Evolutionary conservation across 2,113 vertebrate genomes (phyloP).

Genomic region (Naja naja): DNA sequence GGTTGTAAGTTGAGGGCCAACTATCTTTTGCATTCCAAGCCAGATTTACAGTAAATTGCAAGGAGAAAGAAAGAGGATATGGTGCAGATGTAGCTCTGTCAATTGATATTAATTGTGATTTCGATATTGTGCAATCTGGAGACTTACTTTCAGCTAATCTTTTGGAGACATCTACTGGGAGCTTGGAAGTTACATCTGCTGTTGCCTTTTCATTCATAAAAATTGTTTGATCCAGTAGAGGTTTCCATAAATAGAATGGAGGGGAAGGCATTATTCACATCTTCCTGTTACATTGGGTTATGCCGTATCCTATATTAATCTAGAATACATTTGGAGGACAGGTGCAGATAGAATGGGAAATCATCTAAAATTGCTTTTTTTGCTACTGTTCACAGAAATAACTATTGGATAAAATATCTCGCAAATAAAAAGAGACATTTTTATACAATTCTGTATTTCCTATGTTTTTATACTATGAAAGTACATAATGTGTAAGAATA

Average conservation of each 20-base stretch:
- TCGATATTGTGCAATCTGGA: neutral
- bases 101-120: neutral
- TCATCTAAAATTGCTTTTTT: neutral
- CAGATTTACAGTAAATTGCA: neutral
- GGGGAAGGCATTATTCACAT: neutral
- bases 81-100: neutral
- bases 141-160: neutral
- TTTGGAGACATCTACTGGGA: neutral
- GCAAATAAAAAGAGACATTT: neutral
- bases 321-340: neutral
- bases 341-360: neutral
- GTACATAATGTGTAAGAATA: neutral
- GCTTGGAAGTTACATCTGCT: neutral
- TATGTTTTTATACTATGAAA: neutral
- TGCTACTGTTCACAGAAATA: neutral
- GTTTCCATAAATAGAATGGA: neutral
- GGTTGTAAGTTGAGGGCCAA: neutral
- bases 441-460: neutral
- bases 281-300: neutral
- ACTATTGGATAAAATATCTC: neutral
- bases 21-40: neutral
- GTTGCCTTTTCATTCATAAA: neutral
- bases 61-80: neutral
- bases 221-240: neutral
- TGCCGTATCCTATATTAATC: neutral